A percentile compares a stretch with the other conserved stretches of the same genome.
Evolutionary conservation across 2,113 vertebrate species (phyloP).

Genomic region (Marmota flaviventris): DNA sequence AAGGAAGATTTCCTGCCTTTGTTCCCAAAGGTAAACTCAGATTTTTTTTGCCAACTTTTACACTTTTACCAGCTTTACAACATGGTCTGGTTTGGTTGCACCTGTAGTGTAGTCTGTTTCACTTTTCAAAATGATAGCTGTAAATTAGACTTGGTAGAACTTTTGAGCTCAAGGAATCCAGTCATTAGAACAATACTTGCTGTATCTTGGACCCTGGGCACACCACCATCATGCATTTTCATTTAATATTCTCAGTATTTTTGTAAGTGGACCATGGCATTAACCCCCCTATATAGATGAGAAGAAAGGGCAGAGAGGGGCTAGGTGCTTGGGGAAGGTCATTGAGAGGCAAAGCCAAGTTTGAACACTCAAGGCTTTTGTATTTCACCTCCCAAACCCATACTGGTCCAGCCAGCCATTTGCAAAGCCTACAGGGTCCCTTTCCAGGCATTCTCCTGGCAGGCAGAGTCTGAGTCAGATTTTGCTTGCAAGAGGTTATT

Average conservation of each 20-base stretch:
- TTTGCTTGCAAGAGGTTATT: not conserved
- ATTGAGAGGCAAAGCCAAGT: not conserved
- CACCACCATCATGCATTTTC: no score
- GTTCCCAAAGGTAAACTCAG: no score
- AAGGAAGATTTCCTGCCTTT: no score
- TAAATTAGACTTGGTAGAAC: not conserved
- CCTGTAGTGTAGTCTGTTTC: no score
- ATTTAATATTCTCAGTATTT: not conserved
- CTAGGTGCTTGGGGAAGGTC: not conserved
- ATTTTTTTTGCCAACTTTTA: no score
- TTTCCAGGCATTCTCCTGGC: not conserved
- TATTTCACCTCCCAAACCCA: not conserved
- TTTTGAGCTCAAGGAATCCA: not conserved
- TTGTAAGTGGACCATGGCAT: not conserved
- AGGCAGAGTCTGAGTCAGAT: not conserved
- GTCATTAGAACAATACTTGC: not conserved
- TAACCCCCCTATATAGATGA: not conserved
- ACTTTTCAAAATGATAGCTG: no score
- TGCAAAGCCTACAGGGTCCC: not conserved
- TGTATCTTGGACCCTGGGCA: not conserved
- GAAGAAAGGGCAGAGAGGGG: not conserved
- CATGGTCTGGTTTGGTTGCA: no score
- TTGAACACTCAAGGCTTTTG: not conserved
- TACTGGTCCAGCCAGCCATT: no score
- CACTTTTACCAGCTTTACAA: no score